Evolutionary conservation across 2,797 vertebrate species (phyloP).

Genomic region (Rhyacichthys aspro): DNA sequence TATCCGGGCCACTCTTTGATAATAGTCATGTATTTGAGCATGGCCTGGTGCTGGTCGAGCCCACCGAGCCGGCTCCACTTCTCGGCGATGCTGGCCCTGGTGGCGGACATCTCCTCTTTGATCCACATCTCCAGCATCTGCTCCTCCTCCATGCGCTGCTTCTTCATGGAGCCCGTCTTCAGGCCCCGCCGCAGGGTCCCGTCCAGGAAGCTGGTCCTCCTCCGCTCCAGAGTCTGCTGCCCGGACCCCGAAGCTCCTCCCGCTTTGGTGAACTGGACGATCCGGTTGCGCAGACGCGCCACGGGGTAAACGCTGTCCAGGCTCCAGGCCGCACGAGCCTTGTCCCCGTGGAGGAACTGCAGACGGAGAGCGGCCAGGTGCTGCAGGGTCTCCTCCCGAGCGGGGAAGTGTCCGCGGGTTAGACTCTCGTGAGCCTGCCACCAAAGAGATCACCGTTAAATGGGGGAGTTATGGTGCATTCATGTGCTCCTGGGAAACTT

Average conservation of each 20-base stretch:
- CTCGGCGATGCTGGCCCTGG: conserved; percentile 86
- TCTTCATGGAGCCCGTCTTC: conserved; percentile 90
- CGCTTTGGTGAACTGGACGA: conserved; percentile 88
- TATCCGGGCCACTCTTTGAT: conserved; percentile 93
- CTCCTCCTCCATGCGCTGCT: conserved; percentile 92
- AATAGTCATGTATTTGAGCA: conserved; percentile 92
- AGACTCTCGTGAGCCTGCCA: conserved; percentile 91
- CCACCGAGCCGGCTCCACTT: conserved; percentile 88
- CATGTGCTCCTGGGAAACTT: no score
- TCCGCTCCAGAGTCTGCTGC: conserved; percentile 90
- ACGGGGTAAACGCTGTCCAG: conserved; percentile 89
- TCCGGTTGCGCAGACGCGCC: conserved; percentile 86
- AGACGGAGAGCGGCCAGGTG: conserved; percentile 88
- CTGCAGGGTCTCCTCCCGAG: conserved; percentile 89
- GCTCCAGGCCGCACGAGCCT: conserved; percentile 80
- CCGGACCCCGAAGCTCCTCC: conserved; percentile 72
- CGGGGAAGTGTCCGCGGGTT: conserved; percentile 90
- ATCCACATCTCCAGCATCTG: conserved; percentile 98
- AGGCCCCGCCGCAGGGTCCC: conserved; percentile 88
- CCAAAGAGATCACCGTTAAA: not conserved
- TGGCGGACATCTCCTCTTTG: conserved; percentile 91
- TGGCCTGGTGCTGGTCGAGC: conserved; percentile 91
- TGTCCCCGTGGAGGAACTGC: conserved; percentile 88
- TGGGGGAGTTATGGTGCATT: no score
- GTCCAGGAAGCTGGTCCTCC: conserved; percentile 91